Base-by-base conservation (phyloP, 2,888 invertebrate genomes). In the Mythimna lalbum region DNA sequence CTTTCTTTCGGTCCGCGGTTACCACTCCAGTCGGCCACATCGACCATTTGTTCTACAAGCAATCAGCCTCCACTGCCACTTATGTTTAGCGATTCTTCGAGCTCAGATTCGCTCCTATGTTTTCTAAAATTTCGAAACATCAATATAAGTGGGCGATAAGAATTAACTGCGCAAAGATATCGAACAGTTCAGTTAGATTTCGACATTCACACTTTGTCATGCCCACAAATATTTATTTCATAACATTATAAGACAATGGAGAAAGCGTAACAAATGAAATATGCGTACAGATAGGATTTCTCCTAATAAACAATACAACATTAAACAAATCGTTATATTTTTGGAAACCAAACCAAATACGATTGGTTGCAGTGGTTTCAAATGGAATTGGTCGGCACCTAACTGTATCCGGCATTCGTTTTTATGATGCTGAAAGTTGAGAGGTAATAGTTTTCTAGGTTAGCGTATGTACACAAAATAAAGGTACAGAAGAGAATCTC, bases 211-310 rank as follows among this genome's bases (percentile, higher is more conserved):
- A 80, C 33, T 84, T 78, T 76, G 82, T 76, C 76, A 78, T 47
- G 67, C 56, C 70, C 0, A 85, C 83, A 66, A 82, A 85, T 76
- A 82, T 83, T 85, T 64, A 80, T 69, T 76, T 76, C 60, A 73
- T 27, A 65, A 72, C 71, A 70, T 55, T 73, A 55, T 57, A 52
- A 72, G 71, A 83, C 72, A 83, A 81, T 78, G 76, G 83, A 57
- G 85, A 85, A 84, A 84, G 84, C 80, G 77, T 50, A 61, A 31
- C 62, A 19, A 83, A 76, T 67, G 52, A 72, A 74, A 65, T 67
- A 71, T 70, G 71, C 64, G 69, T 71, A 76, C 68, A 73, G 79
- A 82, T 63, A 53, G n/a, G 57, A 65, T 76, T 81, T 85, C 79
- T 78, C 69, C 57, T 50, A 64, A 57, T 65, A 72, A 73, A 86